Conservation (phyloP, 2,797 vertebrate species). For the Siniperca obscura region DNA sequence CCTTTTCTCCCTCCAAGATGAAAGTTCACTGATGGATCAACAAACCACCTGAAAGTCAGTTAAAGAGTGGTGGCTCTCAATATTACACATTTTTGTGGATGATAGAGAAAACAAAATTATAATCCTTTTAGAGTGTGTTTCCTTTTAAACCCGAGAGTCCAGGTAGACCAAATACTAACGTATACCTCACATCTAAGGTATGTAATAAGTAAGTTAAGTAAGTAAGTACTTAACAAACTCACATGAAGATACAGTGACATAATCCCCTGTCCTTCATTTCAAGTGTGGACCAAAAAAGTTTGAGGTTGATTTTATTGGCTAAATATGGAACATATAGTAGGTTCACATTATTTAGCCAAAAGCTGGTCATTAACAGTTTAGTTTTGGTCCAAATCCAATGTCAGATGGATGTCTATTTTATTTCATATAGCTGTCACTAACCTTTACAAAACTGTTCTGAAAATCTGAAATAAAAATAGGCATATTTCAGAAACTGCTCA, state of each 20-base stretch:
- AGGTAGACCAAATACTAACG: neutral
- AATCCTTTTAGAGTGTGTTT: neutral
- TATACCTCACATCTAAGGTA: neutral
- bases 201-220: neutral
- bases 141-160: neutral
- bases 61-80: neutral
- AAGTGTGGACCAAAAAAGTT: neutral
- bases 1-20: neutral
- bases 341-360: neutral
- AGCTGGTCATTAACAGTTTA: neutral
- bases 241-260: neutral
- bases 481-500: neutral
- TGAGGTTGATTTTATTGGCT: constrained; percentile 1
- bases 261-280: neutral
- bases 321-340: neutral
- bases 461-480: neutral
- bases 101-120: neutral
- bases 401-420: neutral
- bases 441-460: neutral
- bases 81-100: neutral
- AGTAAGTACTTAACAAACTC: neutral
- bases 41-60: constrained; percentile 8
- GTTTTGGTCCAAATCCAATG: neutral
- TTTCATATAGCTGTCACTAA: neutral
- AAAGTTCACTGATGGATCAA: constrained; percentile 30